Percentiles rank a stretch among this genome's conserved stretches.
Conservation (phyloP, 2,113 vertebrate species). For the Pangasianodon gigas region DNA sequence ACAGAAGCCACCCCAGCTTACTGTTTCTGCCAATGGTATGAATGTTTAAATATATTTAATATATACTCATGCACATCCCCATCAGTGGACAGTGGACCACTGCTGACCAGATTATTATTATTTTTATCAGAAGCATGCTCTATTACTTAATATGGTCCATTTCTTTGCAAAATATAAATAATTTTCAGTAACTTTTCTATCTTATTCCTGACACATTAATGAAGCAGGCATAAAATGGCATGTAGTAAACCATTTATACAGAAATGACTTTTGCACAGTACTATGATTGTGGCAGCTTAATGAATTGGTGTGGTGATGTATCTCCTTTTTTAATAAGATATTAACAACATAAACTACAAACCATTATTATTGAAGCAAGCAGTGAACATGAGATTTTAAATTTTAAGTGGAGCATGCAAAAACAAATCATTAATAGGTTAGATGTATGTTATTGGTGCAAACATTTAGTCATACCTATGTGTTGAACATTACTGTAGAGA, state of each 20-base stretch:
- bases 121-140: background rate
- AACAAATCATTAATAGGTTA: background rate
- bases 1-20: slow-evolving; percentile 32
- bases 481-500: background rate
- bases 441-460: background rate
- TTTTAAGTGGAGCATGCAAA: background rate
- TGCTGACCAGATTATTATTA: background rate
- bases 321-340: background rate
- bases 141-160: background rate
- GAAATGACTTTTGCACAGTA: background rate
- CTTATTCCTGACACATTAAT: background rate
- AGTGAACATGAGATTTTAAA: background rate
- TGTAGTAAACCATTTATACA: background rate
- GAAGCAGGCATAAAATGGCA: background rate
- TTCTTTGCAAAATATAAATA: background rate
- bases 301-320: background rate
- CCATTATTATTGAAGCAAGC: background rate
- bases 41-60: slow-evolving; percentile 14
- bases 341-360: background rate
- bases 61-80: background rate
- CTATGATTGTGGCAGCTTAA: background rate
- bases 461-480: background rate
- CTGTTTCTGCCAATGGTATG: slow-evolving; percentile 48
- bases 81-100: background rate
- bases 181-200: background rate